Percentiles rank a stretch among this genome's conserved stretches.
Evolutionary conservation across 2,888 invertebrate species (phyloP).

Genomic region (Trisateles emortualis): DNA sequence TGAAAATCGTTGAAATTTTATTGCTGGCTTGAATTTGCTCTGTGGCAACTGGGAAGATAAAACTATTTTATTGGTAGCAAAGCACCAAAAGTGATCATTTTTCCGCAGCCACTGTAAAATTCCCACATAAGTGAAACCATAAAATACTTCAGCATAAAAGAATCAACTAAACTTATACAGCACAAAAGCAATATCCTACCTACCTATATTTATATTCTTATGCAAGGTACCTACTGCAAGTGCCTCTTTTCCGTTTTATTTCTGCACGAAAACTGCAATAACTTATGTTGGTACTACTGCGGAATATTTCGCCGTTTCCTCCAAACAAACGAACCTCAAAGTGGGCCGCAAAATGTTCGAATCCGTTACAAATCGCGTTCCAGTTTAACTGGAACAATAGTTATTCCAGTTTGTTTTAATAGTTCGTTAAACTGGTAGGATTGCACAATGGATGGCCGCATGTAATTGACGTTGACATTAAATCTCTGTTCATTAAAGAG

Average conservation of each 20-base stretch:
- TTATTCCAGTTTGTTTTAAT: slow-evolving; percentile 37
- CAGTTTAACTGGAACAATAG: slow-evolving; percentile 23
- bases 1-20: too few relatives aligned
- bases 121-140: background rate
- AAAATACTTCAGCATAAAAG: background rate
- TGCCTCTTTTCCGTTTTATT: slow-evolving; percentile 19
- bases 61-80: too few relatives aligned
- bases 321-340: slow-evolving; percentile 19
- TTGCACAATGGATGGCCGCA: slow-evolving; percentile 30
- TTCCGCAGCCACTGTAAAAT: background rate
- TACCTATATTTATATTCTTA: background rate
- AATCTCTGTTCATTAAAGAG: slow-evolving; percentile 32
- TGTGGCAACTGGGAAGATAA: too few relatives aligned
- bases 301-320: slow-evolving; percentile 21
- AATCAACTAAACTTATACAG: background rate
- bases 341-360: slow-evolving; percentile 21
- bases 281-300: slow-evolving; percentile 7
- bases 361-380: slow-evolving; percentile 21
- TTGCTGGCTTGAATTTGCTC: too few relatives aligned
- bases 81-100: too few relatives aligned
- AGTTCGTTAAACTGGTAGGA: slow-evolving; percentile 20
- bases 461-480: slow-evolving; percentile 33
- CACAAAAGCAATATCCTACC: background rate
- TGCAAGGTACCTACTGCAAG: background rate
- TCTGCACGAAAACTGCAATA: slow-evolving; percentile 18